Evolutionary conservation across 2,797 vertebrate genomes (phyloP).

Genomic region (Mallotus villosus): DNA sequence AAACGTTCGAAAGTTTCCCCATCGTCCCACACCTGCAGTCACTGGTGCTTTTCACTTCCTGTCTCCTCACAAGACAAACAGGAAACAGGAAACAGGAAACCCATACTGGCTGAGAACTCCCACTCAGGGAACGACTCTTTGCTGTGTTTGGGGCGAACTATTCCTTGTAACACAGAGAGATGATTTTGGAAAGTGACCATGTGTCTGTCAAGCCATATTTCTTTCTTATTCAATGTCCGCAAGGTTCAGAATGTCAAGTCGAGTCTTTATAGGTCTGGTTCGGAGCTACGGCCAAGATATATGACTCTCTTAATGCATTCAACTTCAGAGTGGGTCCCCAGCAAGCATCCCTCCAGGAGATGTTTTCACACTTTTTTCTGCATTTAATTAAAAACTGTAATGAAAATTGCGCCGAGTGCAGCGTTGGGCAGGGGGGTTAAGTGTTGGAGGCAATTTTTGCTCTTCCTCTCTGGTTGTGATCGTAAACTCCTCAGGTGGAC

Average conservation of each 20-base stretch:
- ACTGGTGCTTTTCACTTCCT: neutral
- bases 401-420: constrained; percentile 18
- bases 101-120: neutral
- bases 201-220: neutral
- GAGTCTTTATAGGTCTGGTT: constrained; percentile 6
- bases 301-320: constrained; percentile 13
- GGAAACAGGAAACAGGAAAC: neutral
- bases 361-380: constrained; percentile 25
- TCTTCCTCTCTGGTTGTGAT: constrained; percentile 12
- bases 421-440: constrained; percentile 19
- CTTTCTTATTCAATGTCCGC: constrained; percentile 5
- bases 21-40: no score
- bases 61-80: neutral
- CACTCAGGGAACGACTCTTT: neutral
- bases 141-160: neutral
- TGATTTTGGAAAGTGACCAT: constrained; percentile 19
- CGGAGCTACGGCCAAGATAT: constrained; percentile 6
- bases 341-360: constrained; percentile 4
- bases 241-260: neutral
- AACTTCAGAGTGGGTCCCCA: neutral
- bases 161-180: neutral
- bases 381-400: constrained; percentile 29
- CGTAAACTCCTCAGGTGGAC: constrained; percentile 19
- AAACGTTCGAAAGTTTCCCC: no score
- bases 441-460: constrained; percentile 8